Evolutionary conservation across 2,113 vertebrate species (phyloP), one percentile per base, ranked within the genome.

Genomic region (Rutilus rutilus): DNA sequence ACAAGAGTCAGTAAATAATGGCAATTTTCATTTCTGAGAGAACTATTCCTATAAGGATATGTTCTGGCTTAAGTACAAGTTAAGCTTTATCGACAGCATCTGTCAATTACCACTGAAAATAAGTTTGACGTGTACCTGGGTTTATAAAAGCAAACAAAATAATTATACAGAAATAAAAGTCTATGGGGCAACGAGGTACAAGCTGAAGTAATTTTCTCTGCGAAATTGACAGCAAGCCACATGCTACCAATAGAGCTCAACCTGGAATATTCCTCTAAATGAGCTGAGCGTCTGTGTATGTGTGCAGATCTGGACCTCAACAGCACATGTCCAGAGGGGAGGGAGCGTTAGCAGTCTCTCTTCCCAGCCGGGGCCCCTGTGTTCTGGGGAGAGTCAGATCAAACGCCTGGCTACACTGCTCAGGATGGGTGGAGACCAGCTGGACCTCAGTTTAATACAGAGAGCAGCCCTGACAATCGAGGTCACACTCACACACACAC

Each of bases 381-480:
- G 81, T 73, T 39, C 74, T 69, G 65, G 73, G 54, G 84, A 88
- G 73, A 85, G 75, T 73, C 84, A 85, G 52, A 76, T 83, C 69
- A 81, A 83, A 88, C 50, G 81, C 75, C 67, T 83, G 87, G 80
- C 81, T 85, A 30, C 42, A 25, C n/a, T 54, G 30, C 64, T 75
- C 36, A 69, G 62, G 54, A 73, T 78, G 87, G 80, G 84, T 73
- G 50, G 64, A 83, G 82, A 78, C 85, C 87, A 88, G 59, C 85
- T 88, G 87, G 65, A 65, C 80, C 80, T 30, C 6, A 74, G 69
- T 42, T 83, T 87, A 65, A 83, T 67, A 77, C 86, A 86, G 73
- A 39, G 73, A 74, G 42, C 42, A 82, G 69, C 10, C 25, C 75
- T 83, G 64, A 71, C 65, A 78, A 64, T 82, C 82, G 30, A 33